Conservation (phyloP, 1,140 invertebrate species). For the Scaptomyza hsui region DNA sequence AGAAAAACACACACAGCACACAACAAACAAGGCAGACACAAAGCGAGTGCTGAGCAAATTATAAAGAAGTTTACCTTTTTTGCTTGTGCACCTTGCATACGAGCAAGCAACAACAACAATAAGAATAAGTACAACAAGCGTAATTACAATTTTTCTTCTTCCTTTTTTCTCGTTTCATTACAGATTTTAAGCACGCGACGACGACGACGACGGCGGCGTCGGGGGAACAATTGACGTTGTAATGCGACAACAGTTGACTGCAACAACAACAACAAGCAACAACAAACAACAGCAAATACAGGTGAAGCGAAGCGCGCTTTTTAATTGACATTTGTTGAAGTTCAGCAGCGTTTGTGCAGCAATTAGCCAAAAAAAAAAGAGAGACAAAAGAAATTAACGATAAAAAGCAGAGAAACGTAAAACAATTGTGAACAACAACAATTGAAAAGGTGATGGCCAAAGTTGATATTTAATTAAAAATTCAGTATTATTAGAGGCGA, state of each 20-base stretch:
- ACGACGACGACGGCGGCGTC: slow-evolving; percentile 31
- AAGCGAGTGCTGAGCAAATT: slow-evolving; percentile 53
- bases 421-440: slow-evolving; percentile 58
- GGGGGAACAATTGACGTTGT: slow-evolving; percentile 65
- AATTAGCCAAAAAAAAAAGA: slow-evolving; percentile 56
- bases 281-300: slow-evolving; percentile 35
- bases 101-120: slow-evolving; percentile 24
- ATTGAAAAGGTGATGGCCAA: slow-evolving; percentile 59
- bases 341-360: slow-evolving; percentile 63
- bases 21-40: slow-evolving; percentile 18
- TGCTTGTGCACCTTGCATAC: slow-evolving; percentile 58
- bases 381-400: neutral
- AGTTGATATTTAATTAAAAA: slow-evolving; percentile 78
- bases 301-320: slow-evolving; percentile 65
- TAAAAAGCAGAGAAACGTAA: slow-evolving; percentile 42
- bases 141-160: slow-evolving; percentile 82
- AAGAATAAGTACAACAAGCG: slow-evolving; percentile 47
- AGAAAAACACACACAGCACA: neutral
- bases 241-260: slow-evolving; percentile 75
- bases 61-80: slow-evolving; percentile 72
- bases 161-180: slow-evolving; percentile 75
- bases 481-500: slow-evolving; percentile 48
- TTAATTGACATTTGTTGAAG: slow-evolving; percentile 79
- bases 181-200: slow-evolving; percentile 73
- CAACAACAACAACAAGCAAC: slow-evolving; percentile 38